These are phyloP conservation scores for Cremastobaeus sp. DNA, from an alignment of 2,888 invertebrate genomes.

Conservation along the genomic window DNA sequence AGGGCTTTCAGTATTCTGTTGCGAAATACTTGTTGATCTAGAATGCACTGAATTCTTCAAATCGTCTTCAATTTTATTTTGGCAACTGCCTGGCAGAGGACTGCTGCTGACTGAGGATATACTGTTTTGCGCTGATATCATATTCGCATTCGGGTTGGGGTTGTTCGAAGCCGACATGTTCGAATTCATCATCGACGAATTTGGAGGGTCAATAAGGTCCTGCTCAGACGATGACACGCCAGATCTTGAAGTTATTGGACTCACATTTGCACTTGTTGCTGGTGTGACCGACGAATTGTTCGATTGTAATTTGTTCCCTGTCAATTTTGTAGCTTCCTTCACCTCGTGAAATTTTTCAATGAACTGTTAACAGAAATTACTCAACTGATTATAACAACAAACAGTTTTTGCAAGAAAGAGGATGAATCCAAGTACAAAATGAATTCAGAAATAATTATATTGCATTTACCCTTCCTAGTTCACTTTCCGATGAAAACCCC, in stretches of 20 bases:
- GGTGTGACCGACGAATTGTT: constrained; percentile 87
- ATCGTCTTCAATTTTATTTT: constrained; percentile 75
- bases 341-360: constrained; percentile 99
- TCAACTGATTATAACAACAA: constrained; percentile 23
- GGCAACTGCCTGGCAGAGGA: constrained; percentile 74
- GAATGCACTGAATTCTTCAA: constrained; percentile 75
- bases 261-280: constrained; percentile 92
- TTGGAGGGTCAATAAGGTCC: constrained; percentile 80
- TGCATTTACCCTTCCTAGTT: constrained; percentile 89
- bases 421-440: background rate
- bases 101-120: constrained; percentile 76
- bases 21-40: constrained; percentile 75
- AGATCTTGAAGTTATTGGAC: constrained; percentile 87
- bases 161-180: constrained; percentile 77
- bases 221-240: constrained; percentile 79
- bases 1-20: constrained; percentile 81
- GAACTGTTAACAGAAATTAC: constrained; percentile 82
- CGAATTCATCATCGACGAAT: constrained; percentile 79
- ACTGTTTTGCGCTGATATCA: constrained; percentile 76
- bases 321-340: constrained; percentile 93
- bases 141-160: constrained; percentile 75
- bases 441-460: background rate
- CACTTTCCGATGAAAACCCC: constrained; percentile 96
- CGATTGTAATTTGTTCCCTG: constrained; percentile 82
- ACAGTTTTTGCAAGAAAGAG: background rate